phyloP scores from a whole-genome alignment of 1,140 invertebrate genomes.

The Thalassaphorura encarpata region DNA sequence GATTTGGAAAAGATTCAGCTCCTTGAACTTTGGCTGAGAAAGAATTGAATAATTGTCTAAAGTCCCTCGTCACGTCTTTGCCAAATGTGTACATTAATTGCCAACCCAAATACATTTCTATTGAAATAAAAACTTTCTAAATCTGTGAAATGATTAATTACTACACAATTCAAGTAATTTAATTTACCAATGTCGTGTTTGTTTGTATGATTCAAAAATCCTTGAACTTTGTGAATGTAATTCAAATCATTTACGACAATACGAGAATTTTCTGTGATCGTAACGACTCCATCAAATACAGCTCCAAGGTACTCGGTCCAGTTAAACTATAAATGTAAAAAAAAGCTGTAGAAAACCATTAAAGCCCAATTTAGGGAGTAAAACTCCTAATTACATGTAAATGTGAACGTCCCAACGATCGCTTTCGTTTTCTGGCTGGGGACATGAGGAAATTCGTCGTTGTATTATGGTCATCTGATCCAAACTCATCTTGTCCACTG shows the following conservation, averaged over 20 bases:
- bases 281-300: constrained; percentile 20
- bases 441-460: neutral
- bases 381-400: neutral
- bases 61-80: constrained; percentile 26
- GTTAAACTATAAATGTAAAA: constrained; percentile 22
- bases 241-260: constrained; percentile 26
- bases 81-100: constrained; percentile 28
- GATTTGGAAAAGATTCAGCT: constrained; percentile 24
- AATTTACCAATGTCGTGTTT: constrained; percentile 17
- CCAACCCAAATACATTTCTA: constrained; percentile 31
- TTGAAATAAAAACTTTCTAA: neutral
- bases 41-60: constrained; percentile 18
- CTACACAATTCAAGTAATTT: neutral
- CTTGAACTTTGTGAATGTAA: constrained; percentile 19
- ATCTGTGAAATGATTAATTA: neutral
- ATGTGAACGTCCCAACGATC: too few relatives aligned
- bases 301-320: constrained; percentile 28
- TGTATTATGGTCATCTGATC: neutral
- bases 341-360: too few relatives aligned
- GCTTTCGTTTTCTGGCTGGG: too few relatives aligned
- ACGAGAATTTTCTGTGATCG: constrained; percentile 14
- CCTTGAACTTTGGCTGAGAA: constrained; percentile 24
- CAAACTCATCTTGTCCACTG: neutral
- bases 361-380: neutral
- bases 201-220: constrained; percentile 7